Conservation (phyloP, 2,797 vertebrate species). For the Hyperoplus immaculatus region DNA sequence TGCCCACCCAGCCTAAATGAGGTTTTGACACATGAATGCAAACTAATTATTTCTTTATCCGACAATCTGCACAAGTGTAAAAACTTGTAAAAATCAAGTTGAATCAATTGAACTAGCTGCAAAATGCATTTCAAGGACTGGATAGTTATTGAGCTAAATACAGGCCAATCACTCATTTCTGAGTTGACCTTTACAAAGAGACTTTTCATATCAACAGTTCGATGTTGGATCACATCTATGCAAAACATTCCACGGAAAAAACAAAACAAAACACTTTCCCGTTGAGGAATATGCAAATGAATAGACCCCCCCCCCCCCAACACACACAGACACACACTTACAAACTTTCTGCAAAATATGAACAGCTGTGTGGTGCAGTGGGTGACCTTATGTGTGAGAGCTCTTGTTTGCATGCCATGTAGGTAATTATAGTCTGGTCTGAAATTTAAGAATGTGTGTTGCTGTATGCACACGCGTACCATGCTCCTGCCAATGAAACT, state of each 20-base stretch:
- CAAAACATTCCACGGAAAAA: constrained; percentile 21
- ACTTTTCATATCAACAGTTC: constrained; percentile 5
- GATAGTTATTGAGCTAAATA: too few relatives aligned
- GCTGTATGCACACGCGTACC: constrained; percentile 39
- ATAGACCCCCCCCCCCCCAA: neutral
- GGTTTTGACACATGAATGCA: constrained; percentile 22
- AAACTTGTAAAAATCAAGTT: neutral
- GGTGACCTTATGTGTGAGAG: constrained; percentile 61
- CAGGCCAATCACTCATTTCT: neutral
- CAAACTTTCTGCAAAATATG: constrained; percentile 32
- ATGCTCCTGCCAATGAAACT: constrained; percentile 12
- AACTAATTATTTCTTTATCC: neutral
- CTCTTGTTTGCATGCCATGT: constrained; percentile 70
- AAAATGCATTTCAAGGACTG: neutral
- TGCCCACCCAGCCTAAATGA: neutral
- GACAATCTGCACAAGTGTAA: neutral
- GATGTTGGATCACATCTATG: neutral
- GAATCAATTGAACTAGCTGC: too few relatives aligned
- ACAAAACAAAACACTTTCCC: neutral
- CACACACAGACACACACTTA: neutral
- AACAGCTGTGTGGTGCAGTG: constrained; percentile 67
- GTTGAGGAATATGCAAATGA: constrained; percentile 6
- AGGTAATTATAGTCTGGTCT: constrained; percentile 73
- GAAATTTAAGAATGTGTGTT: constrained; percentile 56
- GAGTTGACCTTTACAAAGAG: neutral